phyloP scores from a whole-genome alignment of 2,888 invertebrate genomes.

The Linnaemya tessellans region DNA sequence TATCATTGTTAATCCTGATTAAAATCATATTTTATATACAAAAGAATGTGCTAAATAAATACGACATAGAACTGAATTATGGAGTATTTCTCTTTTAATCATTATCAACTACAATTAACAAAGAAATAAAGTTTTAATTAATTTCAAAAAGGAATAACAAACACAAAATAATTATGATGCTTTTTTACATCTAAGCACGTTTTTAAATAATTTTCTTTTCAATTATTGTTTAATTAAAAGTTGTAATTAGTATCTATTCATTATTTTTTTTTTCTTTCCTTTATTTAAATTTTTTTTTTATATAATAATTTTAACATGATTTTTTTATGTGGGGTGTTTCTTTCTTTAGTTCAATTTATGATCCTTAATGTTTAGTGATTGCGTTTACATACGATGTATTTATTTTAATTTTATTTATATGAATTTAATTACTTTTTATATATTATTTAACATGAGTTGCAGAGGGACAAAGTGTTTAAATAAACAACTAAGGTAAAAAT shows the following conservation, averaged over 20 bases:
- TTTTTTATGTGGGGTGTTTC: slow-evolving; percentile 53
- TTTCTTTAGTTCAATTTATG: slow-evolving; percentile 45
- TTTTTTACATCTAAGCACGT: slow-evolving; percentile 1
- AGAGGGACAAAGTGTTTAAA: neutral
- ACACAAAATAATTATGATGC: neutral
- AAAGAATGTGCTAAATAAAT: slow-evolving; percentile 20
- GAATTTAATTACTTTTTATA: slow-evolving; percentile 8
- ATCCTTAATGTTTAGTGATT: slow-evolving; percentile 70
- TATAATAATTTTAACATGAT: slow-evolving; percentile 70
- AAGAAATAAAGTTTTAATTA: slow-evolving; percentile 60
- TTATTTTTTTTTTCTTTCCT: neutral
- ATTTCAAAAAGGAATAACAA: slow-evolving; percentile 55
- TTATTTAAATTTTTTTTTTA: slow-evolving; percentile 65
- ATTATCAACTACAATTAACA: slow-evolving; percentile 80
- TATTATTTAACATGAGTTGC: slow-evolving; percentile 13
- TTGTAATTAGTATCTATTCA: neutral
- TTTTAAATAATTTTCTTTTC: slow-evolving; percentile 16
- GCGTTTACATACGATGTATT: slow-evolving; percentile 66
- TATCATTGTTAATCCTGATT: slow-evolving; percentile 69
- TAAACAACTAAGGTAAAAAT: neutral
- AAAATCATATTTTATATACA: slow-evolving; percentile 62
- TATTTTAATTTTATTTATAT: slow-evolving; percentile 46
- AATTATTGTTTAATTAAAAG: slow-evolving; percentile 3
- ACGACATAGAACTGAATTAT: slow-evolving; percentile 2
- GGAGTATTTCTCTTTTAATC: slow-evolving; percentile 67